phyloP scores from a whole-genome alignment of 2,113 vertebrate species.

The Anolis carolinensis region DNA sequence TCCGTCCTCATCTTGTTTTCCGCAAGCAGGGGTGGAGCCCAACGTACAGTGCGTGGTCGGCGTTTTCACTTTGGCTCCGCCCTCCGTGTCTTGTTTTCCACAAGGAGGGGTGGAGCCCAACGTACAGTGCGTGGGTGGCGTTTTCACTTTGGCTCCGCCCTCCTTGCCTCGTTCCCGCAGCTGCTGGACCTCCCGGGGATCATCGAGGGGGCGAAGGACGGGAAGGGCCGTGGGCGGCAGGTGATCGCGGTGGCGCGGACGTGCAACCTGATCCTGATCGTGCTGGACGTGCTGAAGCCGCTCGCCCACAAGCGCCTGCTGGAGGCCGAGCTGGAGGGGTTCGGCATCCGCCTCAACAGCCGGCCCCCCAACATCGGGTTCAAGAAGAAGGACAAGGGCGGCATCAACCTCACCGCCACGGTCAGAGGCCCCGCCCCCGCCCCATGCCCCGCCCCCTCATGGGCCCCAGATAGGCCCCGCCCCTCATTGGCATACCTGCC shows the following conservation, averaged over 20 bases:
- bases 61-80: no score
- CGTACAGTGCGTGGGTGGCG: no score
- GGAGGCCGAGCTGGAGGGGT: slow-evolving; percentile 96
- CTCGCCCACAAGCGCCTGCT: slow-evolving; percentile 97
- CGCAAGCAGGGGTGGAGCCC: no score
- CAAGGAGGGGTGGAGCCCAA: no score
- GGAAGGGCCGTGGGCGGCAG: slow-evolving; percentile 95
- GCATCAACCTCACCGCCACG: slow-evolving; percentile 97
- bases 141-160: no score
- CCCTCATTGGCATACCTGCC: neutral
- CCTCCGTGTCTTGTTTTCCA: no score
- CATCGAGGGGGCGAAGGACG: slow-evolving; percentile 98
- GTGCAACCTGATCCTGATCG: slow-evolving; percentile 97
- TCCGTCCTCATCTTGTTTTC: no score
- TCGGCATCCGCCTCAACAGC: slow-evolving; percentile 97
- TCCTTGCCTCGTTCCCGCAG: no score
- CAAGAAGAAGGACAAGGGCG: slow-evolving; percentile 99
- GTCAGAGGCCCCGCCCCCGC: slow-evolving; percentile 72
- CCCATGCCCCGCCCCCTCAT: no score
- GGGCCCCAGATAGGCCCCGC: no score
- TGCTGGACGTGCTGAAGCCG: slow-evolving; percentile 96
- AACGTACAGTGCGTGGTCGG: no score
- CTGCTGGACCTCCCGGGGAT: slow-evolving; percentile 98
- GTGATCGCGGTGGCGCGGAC: slow-evolving; percentile 99
- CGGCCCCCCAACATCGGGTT: slow-evolving; percentile 96